Conservation (phyloP, 2,888 invertebrate species). For the Heliconius sara region DNA sequence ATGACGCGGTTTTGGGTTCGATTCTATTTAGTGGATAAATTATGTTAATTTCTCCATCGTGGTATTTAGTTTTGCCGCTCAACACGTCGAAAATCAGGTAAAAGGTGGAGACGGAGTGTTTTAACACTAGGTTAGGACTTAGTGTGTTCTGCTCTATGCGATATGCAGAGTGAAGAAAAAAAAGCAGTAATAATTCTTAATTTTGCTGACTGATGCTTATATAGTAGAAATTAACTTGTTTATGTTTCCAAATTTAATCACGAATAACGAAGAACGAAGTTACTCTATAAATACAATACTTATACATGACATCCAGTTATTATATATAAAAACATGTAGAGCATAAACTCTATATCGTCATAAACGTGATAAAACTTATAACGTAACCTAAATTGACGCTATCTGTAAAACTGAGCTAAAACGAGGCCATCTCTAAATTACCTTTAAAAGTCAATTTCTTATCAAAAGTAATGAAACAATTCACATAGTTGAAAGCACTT, state of each 20-base stretch:
- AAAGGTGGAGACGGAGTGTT: not conserved
- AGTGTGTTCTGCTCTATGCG: not conserved
- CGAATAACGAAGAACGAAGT: not conserved
- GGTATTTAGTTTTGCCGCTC: too few species aligned
- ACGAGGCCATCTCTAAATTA: constrained; percentile 24
- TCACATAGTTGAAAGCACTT: constrained; percentile 36
- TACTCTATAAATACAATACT: not conserved
- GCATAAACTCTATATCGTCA: not conserved
- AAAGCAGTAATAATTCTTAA: too few species aligned
- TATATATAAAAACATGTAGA: not conserved
- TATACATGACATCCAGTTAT: not conserved
- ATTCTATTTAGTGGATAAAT: too few species aligned
- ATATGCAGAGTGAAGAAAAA: too few species aligned
- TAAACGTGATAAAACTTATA: constrained; percentile 6
- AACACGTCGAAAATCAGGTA: too few species aligned
- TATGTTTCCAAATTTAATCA: not conserved
- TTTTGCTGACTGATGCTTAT: too few species aligned
- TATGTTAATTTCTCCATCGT: too few species aligned
- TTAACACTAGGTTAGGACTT: not conserved
- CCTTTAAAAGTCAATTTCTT: constrained; percentile 31
- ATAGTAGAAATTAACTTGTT: not conserved
- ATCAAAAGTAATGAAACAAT: constrained; percentile 35
- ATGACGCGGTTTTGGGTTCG: too few species aligned
- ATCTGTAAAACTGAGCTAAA: constrained; percentile 12
- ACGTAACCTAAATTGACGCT: not conserved